Evolutionary conservation across 2,797 vertebrate genomes (phyloP).

Genomic region (Pantherophis vulpinus): DNA sequence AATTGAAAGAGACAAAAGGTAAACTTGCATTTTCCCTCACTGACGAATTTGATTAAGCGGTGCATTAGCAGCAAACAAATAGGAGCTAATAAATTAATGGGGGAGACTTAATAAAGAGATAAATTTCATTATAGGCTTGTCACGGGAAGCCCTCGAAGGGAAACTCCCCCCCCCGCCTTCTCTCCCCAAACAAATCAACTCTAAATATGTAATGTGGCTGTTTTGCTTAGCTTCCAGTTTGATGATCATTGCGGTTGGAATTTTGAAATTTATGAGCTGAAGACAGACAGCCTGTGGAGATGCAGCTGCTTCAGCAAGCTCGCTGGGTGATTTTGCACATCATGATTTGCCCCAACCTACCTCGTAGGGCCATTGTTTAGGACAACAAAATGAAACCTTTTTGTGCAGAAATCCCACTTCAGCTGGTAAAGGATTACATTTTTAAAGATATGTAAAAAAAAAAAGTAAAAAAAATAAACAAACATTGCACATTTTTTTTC

Average conservation of each 20-base stretch:
- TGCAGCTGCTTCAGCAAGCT: neutral
- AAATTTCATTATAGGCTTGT: conserved; percentile 50
- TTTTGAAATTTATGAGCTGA: conserved; percentile 10
- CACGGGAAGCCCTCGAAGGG: conserved; percentile 21
- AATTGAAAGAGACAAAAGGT: conserved; percentile 65
- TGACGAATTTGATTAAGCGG: conserved; percentile 49
- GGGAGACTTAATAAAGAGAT: conserved; percentile 48
- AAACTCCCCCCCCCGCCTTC: neutral
- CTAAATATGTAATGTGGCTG: neutral
- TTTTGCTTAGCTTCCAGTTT: neutral
- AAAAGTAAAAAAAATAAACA: neutral
- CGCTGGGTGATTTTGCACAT: neutral
- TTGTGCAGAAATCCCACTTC: neutral
- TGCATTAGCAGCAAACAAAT: conserved; percentile 51
- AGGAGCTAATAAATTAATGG: conserved; percentile 56
- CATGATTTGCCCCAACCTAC: neutral
- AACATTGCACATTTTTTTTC: neutral
- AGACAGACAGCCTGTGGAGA: neutral
- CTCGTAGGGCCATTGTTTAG: neutral
- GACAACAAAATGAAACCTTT: neutral
- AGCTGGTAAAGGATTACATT: neutral
- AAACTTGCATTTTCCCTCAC: conserved; percentile 52
- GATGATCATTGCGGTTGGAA: rapidly evolving
- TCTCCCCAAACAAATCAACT: conserved; percentile 5
- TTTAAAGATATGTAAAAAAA: neutral